Evolutionary conservation across 2,888 invertebrate genomes (phyloP), one percentile per base, ranked within the genome.

Genomic region (Tipula confusa): DNA sequence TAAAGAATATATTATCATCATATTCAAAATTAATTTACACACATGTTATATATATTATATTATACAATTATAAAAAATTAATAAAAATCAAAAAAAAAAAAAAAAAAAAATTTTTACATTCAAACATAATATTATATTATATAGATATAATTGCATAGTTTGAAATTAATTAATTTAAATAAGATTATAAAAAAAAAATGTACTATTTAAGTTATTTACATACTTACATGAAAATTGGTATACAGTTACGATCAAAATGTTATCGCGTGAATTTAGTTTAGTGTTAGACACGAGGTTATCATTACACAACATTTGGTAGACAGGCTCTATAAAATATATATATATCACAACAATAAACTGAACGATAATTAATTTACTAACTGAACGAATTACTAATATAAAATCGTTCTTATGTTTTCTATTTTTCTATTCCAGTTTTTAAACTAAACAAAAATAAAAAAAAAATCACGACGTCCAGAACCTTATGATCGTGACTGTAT

Each of bases 181-280:
- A n/a, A 38, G 13, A 38, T 31, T 31, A 31, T 31, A 38, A 38
- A 43, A 43, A 4, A n/a, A 43, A 43, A 43, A 43, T 43, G 1
- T 1, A 64, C 9, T 24, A 43, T 9, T 24, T 64, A 64, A 64
- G 24, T 64, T 64, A 64, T 64, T 64, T 64, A 64, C 64, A 64
- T 64, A 24, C 64, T 24, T 64, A 64, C n/a, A 24, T 24, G 24
- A 64, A n/a, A 64, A 64, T 24, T 24, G 24, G 18, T 64, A 64
- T 64, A 64, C 64, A 64, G 64, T 64, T 64, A 64, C 64, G 64
- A 64, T 64, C 64, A 64, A 64, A 64, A 64, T 64, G 24, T 64
- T 64, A 24, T 24, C 24, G n/a, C 24, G 64, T 13, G 38, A 38
- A 38, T 7, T 31, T 31, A 31, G 38, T n/a, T n/a, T n/a, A 31